Conservation (phyloP, 1,140 invertebrate genomes). For the Polypedilum pembai region DNA sequence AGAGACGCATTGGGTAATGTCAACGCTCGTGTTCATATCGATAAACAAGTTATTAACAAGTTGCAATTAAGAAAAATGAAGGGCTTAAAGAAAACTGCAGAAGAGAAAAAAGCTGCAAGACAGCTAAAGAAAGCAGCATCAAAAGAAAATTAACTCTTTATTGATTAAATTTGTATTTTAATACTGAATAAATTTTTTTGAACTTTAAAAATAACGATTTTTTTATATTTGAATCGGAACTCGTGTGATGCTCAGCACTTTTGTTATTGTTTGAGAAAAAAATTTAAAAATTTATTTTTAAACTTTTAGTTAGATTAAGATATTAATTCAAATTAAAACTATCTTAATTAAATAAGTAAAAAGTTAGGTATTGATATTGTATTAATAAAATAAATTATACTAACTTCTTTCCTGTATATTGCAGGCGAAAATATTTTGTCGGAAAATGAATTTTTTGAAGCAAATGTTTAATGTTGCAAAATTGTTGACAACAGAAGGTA, state of each 20-base stretch:
- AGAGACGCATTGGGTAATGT: constrained; percentile 81
- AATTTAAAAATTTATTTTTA: neutral
- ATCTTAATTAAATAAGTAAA: no score
- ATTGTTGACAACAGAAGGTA: constrained; percentile 39
- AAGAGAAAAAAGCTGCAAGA: constrained; percentile 56
- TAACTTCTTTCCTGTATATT: no score
- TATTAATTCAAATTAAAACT: neutral
- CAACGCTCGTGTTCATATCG: constrained; percentile 87
- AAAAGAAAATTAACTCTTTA: constrained; percentile 32
- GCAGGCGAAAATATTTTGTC: no score
- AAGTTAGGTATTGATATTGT: no score
- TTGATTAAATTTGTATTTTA: neutral
- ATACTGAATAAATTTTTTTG: neutral
- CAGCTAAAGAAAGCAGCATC: constrained; percentile 47
- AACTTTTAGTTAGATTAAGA: neutral
- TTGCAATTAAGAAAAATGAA: constrained; percentile 93
- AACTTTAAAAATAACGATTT: neutral
- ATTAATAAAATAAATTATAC: no score
- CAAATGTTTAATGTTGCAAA: constrained; percentile 42
- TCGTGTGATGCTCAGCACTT: neutral
- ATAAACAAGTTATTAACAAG: constrained; percentile 74
- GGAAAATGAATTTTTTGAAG: constrained; percentile 40
- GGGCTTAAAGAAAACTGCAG: constrained; percentile 68
- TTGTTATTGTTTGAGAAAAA: neutral
- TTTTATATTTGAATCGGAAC: neutral